Evolutionary conservation across 2,113 vertebrate genomes (phyloP), one percentile per base, ranked within the genome.

Genomic region (Nanger granti): DNA sequence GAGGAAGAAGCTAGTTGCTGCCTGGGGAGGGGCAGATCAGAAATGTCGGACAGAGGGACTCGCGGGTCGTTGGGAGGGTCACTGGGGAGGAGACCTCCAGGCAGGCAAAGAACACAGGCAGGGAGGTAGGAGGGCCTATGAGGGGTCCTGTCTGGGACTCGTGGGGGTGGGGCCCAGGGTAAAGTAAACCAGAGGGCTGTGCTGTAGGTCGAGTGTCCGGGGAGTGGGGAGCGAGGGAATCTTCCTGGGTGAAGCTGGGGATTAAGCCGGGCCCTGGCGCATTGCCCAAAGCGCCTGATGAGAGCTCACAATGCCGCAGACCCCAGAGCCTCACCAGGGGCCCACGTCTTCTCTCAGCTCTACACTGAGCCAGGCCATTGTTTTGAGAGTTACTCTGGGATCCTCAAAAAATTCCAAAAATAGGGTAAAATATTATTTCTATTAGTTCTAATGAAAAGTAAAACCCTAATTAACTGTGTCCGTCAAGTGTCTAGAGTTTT

Each of bases 41-140:
- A 28, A 28, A 14, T 14, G 52, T 9, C 85, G 59, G 69, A 41
- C 5, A 1, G 5, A 4, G 85, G 31, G 49, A 8, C 24, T 44
- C 34, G 31, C 18, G 11, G 85, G 11, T n/a, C 2, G 0, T 24
- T 24, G 24, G 62, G 76, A 13, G 15, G 15, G 28, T 22, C 2
- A 0, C 3, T 22, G 18, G 37, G 4, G 31, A 37, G 29, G 3
- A 26, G 31, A 7, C 76, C 57, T 88, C 41, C 7, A 5, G 60
- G 31, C 15, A 11, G 37, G 95, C 3, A 2, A 31, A 47, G 15
- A 5, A 13, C 49, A 1, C 3, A 24, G 49, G 49, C 11, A 4
- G 26, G 60, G 9, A 20, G 41, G 1, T 0, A 5, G 6, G 26
- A 54, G 59, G 17, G 66, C 60, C n/a, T 10, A 0, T 0, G 11